Conservation (phyloP, 1,140 invertebrate species). For the Drosophila azteca region DNA sequence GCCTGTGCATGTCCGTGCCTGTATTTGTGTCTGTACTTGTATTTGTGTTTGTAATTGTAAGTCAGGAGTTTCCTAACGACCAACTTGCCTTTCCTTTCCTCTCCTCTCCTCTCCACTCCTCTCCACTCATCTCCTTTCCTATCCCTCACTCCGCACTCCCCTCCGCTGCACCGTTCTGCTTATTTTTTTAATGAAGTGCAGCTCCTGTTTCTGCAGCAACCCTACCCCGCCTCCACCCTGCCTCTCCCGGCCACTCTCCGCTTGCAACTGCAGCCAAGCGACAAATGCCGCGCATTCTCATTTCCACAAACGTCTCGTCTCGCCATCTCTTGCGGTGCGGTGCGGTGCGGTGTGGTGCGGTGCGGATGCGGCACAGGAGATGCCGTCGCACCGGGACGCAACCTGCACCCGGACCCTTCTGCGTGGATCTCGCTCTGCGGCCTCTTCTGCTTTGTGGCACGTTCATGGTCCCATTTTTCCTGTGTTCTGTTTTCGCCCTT, state of each 20-base stretch:
- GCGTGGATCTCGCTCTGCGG: slow-evolving; percentile 29
- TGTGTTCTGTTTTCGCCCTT: slow-evolving; percentile 43
- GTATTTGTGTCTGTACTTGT: slow-evolving; percentile 62
- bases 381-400: not conserved
- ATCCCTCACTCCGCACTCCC: no score
- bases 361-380: no score
- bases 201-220: slow-evolving; percentile 19
- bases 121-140: not conserved
- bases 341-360: not conserved
- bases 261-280: slow-evolving; percentile 62
- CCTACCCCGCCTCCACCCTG: not conserved
- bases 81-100: slow-evolving; percentile 31
- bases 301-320: slow-evolving; percentile 35
- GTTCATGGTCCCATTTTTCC: slow-evolving; percentile 51
- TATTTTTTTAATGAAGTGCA: slow-evolving; percentile 72
- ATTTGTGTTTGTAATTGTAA: slow-evolving; percentile 68
- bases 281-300: slow-evolving; percentile 56
- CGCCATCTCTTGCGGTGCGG: slow-evolving; percentile 19
- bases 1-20: slow-evolving; percentile 26
- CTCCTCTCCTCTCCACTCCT: not conserved
- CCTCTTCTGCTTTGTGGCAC: slow-evolving; percentile 74
- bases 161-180: not conserved
- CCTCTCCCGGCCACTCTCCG: not conserved
- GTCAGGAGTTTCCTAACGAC: slow-evolving; percentile 63
- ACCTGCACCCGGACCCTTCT: slow-evolving; percentile 5